Conservation (phyloP, 2,113 vertebrate species). For the Microcebus murinus region DNA sequence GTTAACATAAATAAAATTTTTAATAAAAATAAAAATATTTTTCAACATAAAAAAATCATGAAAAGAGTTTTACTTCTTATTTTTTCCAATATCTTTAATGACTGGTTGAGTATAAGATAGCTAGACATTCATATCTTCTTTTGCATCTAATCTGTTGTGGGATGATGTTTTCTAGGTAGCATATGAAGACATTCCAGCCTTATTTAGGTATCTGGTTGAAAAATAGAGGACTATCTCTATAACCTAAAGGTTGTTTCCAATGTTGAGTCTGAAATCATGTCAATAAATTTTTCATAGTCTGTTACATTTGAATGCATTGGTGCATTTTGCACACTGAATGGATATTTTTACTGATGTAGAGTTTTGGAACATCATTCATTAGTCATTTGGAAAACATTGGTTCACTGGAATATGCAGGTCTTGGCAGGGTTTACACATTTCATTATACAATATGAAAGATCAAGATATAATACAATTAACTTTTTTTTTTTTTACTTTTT, state of each 20-base stretch:
- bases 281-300: conserved; percentile 31
- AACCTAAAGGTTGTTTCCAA: neutral
- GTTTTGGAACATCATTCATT: neutral
- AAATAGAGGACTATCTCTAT: neutral
- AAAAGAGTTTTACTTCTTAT: neutral
- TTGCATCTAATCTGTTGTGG: neutral
- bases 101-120: neutral
- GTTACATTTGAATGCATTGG: neutral
- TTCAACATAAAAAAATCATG: neutral
- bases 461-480: neutral
- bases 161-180: neutral
- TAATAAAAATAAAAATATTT: conserved; percentile 25
- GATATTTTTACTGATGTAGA: neutral
- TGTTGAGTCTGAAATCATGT: neutral
- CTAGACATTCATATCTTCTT: neutral
- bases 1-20: neutral
- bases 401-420: neutral
- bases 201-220: neutral
- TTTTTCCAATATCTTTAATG: neutral
- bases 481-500: neutral
- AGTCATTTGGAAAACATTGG: neutral
- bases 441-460: neutral
- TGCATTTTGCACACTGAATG: neutral
- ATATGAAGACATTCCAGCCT: neutral
- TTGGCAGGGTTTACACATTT: neutral